Evolutionary conservation across 92 coral and sea anemone genomes (phyloP).

Genomic region (Metridium senile): DNA sequence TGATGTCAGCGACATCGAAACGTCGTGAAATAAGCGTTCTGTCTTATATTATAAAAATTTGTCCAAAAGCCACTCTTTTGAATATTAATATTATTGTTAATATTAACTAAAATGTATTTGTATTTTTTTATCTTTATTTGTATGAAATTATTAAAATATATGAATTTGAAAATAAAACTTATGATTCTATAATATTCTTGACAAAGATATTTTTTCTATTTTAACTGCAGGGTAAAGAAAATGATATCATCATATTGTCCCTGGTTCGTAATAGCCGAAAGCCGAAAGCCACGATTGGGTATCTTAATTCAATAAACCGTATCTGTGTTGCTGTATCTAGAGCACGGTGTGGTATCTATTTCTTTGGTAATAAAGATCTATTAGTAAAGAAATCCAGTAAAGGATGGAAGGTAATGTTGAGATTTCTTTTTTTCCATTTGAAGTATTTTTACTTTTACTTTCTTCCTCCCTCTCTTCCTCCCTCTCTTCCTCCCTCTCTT

Average conservation of each 20-base stretch:
- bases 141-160: too few relatives aligned
- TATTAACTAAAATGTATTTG: too few relatives aligned
- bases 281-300: slow-evolving; percentile 59
- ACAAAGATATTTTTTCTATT: neutral
- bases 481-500: neutral
- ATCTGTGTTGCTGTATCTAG: slow-evolving; percentile 88
- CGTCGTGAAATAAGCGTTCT: too few relatives aligned
- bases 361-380: slow-evolving; percentile 59
- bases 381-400: slow-evolving; percentile 5
- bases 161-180: too few relatives aligned
- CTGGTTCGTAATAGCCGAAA: slow-evolving; percentile 63
- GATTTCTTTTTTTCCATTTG: neutral
- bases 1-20: too few relatives aligned
- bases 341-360: slow-evolving; percentile 76
- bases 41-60: too few relatives aligned
- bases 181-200: neutral
- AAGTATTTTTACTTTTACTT: neutral
- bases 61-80: too few relatives aligned
- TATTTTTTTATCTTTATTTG: too few relatives aligned
- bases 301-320: slow-evolving; percentile 62
- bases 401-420: slow-evolving; percentile 60
- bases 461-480: neutral
- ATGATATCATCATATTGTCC: slow-evolving; percentile 75
- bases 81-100: too few relatives aligned
- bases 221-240: slow-evolving; percentile 61